phyloP scores from a whole-genome alignment of 2,888 invertebrate species.

The Nasonia oneida region DNA sequence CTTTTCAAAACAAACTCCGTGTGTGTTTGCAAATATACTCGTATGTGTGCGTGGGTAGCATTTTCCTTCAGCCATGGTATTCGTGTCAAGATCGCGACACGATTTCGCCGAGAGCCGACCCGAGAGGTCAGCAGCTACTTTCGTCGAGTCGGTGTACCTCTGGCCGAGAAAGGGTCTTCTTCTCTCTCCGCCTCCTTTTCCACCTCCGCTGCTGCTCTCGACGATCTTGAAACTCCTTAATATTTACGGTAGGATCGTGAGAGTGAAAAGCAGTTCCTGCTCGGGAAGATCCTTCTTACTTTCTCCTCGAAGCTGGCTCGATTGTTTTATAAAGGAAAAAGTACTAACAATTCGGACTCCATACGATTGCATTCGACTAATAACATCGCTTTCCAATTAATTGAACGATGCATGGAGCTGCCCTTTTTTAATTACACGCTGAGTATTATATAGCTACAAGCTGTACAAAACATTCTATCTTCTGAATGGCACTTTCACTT shows the following conservation, averaged over 20 bases:
- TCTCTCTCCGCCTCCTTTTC: constrained; percentile 47
- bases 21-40: constrained; percentile 37
- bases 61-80: constrained; percentile 59
- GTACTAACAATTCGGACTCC: constrained; percentile 42
- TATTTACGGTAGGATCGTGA: constrained; percentile 66
- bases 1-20: constrained; percentile 9
- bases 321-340: constrained; percentile 54
- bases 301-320: constrained; percentile 61
- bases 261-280: constrained; percentile 64
- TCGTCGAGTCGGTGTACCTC: constrained; percentile 64
- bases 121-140: constrained; percentile 68
- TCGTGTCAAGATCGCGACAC: constrained; percentile 67
- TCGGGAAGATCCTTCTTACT: constrained; percentile 65
- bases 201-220: constrained; percentile 28
- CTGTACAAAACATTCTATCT: constrained; percentile 46
- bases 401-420: constrained; percentile 32
- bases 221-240: constrained; percentile 66
- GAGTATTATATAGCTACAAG: constrained; percentile 40
- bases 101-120: constrained; percentile 64
- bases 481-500: constrained; percentile 63
- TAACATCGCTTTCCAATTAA: constrained; percentile 48
- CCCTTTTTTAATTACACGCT: constrained; percentile 23
- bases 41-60: constrained; percentile 8
- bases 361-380: constrained; percentile 35
- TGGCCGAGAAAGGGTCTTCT: constrained; percentile 65